Conservation (phyloP, 2,113 vertebrate genomes). For the Gobio gobio region DNA sequence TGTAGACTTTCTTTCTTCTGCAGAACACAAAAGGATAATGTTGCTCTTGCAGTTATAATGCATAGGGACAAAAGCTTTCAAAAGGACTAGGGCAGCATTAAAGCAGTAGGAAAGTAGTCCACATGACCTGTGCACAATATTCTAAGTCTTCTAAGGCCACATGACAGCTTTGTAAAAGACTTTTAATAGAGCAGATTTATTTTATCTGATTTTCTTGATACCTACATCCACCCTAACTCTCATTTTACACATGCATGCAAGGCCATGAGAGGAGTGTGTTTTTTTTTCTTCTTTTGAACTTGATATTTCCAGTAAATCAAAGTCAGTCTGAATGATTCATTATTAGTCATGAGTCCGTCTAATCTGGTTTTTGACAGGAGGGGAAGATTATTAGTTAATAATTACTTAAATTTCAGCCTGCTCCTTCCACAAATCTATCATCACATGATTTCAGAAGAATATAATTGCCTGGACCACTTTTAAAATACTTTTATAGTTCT, state of each 20-base stretch:
- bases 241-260: neutral
- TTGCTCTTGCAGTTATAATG: neutral
- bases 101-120: neutral
- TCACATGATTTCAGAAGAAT: neutral
- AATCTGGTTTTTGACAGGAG: neutral
- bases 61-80: neutral
- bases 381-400: neutral
- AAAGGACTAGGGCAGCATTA: constrained; percentile 9
- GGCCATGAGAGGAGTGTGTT: too few relatives aligned
- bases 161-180: neutral
- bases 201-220: neutral
- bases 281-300: neutral
- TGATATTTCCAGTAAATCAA: neutral
- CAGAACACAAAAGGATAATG: neutral
- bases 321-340: neutral
- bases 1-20: neutral
- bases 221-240: neutral
- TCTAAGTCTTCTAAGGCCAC: neutral
- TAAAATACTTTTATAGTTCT: neutral
- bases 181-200: neutral
- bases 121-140: neutral
- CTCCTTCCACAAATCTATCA: neutral
- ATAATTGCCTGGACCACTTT: neutral
- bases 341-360: neutral
- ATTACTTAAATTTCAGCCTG: neutral